Base-by-base conservation (phyloP, 2,113 vertebrate genomes). In the Neoarius graeffei region DNA sequence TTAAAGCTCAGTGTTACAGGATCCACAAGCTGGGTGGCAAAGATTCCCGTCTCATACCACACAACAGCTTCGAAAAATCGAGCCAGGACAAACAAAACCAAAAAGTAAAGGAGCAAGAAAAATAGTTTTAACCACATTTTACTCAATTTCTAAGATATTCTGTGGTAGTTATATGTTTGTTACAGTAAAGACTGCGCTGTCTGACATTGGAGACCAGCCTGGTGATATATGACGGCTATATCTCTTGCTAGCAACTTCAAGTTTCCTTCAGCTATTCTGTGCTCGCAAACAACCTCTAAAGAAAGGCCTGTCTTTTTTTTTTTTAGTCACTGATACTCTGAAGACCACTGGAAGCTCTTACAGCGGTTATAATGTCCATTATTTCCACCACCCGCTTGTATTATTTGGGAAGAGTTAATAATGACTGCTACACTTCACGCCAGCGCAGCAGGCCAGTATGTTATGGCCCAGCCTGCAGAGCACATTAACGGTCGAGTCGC, bases 91-190 rank as follows among this genome's bases (percentile, higher is more conserved):
- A 99, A 99, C 7, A 99, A 91, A 87, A 98, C 93, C 90, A 97
- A 91, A 91, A 99, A 97, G 92, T 99, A 99, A 15, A 99, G 93
- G 8, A 99, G 96, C 94, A 99, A 73, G 90, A 99, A 98, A 87
- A 97, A 97, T 0, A 99, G 95, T 93, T 98, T 98, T 88, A 98
- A 93, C 98, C 98, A 99, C 98, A 99, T 99, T 94, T 94, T 97
- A 54, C 20, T 50, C 67, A 23, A 35, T 6, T 81, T 66, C 71
- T 27, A 54, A 54, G 17, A 73, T 17, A 69, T 73, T 54, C 79
- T 67, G 23, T 59, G 19, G 56, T 62, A 42, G 62, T 30, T 69
- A 30, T 54, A 79, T 59, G 14, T 67, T 62, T 27, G 42, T 27
- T 52, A 25, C 27, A 7, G n/a, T 13, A 17, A 62, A 5, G 17